Evolutionary conservation across 2,888 invertebrate genomes (phyloP), one percentile per base, ranked within the genome.

Genomic region (Branchipolynoe longqiensis): DNA sequence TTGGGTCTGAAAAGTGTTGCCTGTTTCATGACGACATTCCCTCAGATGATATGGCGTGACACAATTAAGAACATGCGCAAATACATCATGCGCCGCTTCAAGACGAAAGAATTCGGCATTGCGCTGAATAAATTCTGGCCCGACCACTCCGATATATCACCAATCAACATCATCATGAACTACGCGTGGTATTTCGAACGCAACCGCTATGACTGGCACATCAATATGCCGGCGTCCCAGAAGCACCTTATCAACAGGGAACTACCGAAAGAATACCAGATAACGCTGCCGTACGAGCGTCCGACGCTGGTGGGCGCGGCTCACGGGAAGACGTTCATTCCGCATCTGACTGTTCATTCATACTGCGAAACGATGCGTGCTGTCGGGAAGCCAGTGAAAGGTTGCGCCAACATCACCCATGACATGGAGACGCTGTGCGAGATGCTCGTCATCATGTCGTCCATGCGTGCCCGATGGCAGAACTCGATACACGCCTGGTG

Each of bases 281-380:
- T n/a, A n/a, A n/a, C n/a, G n/a, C n/a, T n/a, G n/a, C n/a, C n/a
- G n/a, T n/a, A n/a, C n/a, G n/a, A n/a, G n/a, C n/a, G n/a, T n/a
- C n/a, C n/a, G n/a, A n/a, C n/a, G n/a, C n/a, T n/a, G n/a, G n/a
- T n/a, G n/a, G n/a, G n/a, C n/a, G n/a, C n/a, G n/a, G n/a, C n/a
- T n/a, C n/a, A n/a, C n/a, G n/a, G n/a, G n/a, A n/a, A n/a, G n/a
- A n/a, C n/a, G n/a, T n/a, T n/a, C n/a, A n/a, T n/a, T n/a, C n/a
- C n/a, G n/a, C n/a, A n/a, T n/a, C n/a, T n/a, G n/a, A n/a, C n/a
- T n/a, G n/a, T n/a, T n/a, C n/a, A n/a, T n/a, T n/a, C n/a, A 8
- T 58, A 58, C 58, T 58, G 58, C 25, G 58, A 58, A n/a, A 58
- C 58, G 8, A 58, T 58, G 58, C 8, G 58, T 18, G 58, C 58